These are phyloP conservation scores for Latrodectus elegans DNA, from an alignment of 2,888 invertebrate genomes.

Conservation along the genomic window DNA sequence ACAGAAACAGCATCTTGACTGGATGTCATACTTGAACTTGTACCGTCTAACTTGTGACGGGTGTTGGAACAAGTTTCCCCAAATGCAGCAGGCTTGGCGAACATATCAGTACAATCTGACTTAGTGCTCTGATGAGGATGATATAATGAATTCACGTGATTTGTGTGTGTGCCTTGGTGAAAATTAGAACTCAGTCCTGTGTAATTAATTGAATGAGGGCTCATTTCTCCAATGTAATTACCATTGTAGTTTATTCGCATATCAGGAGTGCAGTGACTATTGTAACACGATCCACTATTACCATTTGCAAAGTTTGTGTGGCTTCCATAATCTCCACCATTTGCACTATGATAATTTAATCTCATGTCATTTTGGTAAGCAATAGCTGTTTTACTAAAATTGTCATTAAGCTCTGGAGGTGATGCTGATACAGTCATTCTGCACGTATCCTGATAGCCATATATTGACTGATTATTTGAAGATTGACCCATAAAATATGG, in stretches of 20 bases:
- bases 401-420: conserved; percentile 76
- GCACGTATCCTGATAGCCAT: conserved; percentile 91
- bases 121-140: conserved; percentile 44
- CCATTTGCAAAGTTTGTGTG: conserved; percentile 29
- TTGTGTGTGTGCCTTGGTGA: conserved; percentile 16
- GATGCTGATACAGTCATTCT: conserved; percentile 87
- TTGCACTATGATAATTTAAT: conserved; percentile 44
- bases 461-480: conserved; percentile 50
- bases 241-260: conserved; percentile 41
- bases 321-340: conserved; percentile 38
- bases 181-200: conserved; percentile 40
- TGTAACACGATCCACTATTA: conserved; percentile 39
- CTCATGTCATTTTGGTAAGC: conserved; percentile 62
- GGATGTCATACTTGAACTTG: conserved; percentile 15
- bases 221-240: conserved; percentile 20
- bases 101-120: conserved; percentile 51
- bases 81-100: conserved; percentile 51
- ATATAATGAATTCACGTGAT: conserved; percentile 28
- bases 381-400: conserved; percentile 45
- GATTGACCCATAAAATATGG: conserved; percentile 61
- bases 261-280: conserved; percentile 47
- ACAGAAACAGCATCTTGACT: conserved; percentile 62
- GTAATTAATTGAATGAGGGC: conserved; percentile 11
- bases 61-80: conserved; percentile 44
- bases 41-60: conserved; percentile 33